Evolutionary conservation across 2,113 vertebrate genomes (phyloP), one percentile per base, ranked within the genome.

Genomic region (Colaptes auratus): DNA sequence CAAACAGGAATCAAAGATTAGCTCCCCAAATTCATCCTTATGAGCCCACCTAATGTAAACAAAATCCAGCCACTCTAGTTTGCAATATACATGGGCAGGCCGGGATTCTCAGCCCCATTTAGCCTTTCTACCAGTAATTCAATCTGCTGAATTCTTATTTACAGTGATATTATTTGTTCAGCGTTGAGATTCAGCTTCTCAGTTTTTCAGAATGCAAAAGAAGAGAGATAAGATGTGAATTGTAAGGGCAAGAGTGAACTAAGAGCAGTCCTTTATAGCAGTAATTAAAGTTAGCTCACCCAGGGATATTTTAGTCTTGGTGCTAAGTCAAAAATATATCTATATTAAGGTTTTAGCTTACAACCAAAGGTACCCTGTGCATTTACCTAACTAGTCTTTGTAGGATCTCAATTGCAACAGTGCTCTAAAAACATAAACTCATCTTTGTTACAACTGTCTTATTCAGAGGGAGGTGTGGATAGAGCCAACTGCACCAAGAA

Each of bases 51-150:
- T 44, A 59, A 63, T 11, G 19, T 52, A 79, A 36, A 39, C 42
- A 83, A 35, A 39, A 55, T 24, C 16, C 66, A 76, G 65, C n/a
- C 84, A 7, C 16, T 33, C 48, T 53, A 72, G 53, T 72, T 84
- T 0, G 1, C 31, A 28, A 12, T 72, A 46, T n/a, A 46, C 25
- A 53, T 0, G 0, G 80, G 27, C 30, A 63, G 61, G 15, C 18
- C 56, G 78, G 50, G 50, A 79, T 53, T 86, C 58, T 59, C 50
- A 65, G 74, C n/a, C 28, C 17, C 21, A 16, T 90, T 88, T 88
- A 81, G 71, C 46, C 33, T 77, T 94, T 83, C 31, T 21, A 72
- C 31, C 20, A 75, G 30, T 15, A 65, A 81, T 71, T 52, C 4
- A 9, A 64, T 73, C 63, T 90, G 35, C 69, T 27, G 55, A 69